Conservation (phyloP, 2,888 invertebrate species). For the Hydriomena furcata region DNA sequence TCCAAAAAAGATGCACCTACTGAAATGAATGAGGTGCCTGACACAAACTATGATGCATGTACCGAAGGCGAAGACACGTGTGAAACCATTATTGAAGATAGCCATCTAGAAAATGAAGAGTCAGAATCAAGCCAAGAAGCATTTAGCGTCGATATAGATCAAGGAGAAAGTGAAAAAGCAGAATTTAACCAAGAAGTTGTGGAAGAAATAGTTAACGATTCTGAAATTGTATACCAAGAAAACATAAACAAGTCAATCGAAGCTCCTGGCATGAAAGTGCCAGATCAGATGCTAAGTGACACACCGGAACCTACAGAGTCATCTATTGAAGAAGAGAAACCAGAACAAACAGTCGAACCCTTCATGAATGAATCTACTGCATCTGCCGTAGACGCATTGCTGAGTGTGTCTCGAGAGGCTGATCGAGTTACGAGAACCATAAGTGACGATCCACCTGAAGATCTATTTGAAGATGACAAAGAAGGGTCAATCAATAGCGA, state of each 20-base stretch:
- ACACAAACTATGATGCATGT: slow-evolving; percentile 12
- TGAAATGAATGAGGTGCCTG: slow-evolving; percentile 10
- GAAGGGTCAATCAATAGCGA: slow-evolving; percentile 34
- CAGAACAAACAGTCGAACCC: slow-evolving; percentile 43
- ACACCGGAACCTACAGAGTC: slow-evolving; percentile 21
- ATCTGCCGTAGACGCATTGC: slow-evolving; percentile 74
- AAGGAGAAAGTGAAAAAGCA: background rate
- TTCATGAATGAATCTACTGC: slow-evolving; percentile 73
- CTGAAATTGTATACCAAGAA: slow-evolving; percentile 13
- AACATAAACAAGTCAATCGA: slow-evolving; percentile 20
- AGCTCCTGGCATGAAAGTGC: slow-evolving; percentile 28
- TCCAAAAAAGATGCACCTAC: slow-evolving; percentile 33
- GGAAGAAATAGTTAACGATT: slow-evolving; percentile 8
- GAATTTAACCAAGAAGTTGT: slow-evolving; percentile 8
- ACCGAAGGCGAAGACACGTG: slow-evolving; percentile 18
- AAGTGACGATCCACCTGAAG: slow-evolving; percentile 73
- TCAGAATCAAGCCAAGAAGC: slow-evolving; percentile 15
- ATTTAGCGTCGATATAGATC: slow-evolving; percentile 9
- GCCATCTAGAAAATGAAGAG: slow-evolving; percentile 15
- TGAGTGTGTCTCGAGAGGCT: slow-evolving; percentile 72
- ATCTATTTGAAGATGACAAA: slow-evolving; percentile 75
- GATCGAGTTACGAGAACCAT: slow-evolving; percentile 71
- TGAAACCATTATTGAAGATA: slow-evolving; percentile 10
- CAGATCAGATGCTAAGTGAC: slow-evolving; percentile 31
- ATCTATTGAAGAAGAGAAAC: slow-evolving; percentile 32